Evolutionary conservation across 2,113 vertebrate genomes (phyloP).

Genomic region (Corythoichthys haematopterus): DNA sequence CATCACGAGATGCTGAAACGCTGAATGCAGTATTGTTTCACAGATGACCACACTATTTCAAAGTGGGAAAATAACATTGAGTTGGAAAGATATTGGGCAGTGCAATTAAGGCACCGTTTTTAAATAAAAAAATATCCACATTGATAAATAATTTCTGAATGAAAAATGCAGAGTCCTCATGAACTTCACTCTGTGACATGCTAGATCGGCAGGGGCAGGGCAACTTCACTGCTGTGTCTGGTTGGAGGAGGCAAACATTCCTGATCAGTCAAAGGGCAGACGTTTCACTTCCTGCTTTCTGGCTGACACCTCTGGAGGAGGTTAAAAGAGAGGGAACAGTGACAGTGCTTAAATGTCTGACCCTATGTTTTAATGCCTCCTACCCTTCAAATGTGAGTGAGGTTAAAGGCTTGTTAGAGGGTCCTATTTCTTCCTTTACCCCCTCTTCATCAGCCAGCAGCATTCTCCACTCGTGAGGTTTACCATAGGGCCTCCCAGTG

Average conservation of each 20-base stretch:
- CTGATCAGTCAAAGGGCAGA: conserved; percentile 56
- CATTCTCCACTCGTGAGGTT: neutral
- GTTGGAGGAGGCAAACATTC: conserved; percentile 42
- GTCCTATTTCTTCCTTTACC: neutral
- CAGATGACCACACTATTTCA: neutral
- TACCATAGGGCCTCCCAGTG: conserved; percentile 40
- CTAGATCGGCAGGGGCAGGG: neutral
- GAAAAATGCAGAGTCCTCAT: neutral
- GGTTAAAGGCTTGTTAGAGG: neutral
- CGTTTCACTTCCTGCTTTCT: conserved; percentile 48
- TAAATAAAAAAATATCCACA: too few relatives aligned
- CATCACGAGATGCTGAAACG: neutral
- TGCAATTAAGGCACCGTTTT: too few relatives aligned
- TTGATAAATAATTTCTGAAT: neutral
- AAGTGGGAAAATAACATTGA: too few relatives aligned
- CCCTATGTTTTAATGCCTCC: neutral
- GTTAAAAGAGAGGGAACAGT: conserved; percentile 12
- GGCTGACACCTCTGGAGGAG: conserved; percentile 28
- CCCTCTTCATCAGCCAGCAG: conserved; percentile 9
- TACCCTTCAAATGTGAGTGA: neutral
- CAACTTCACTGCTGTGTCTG: neutral
- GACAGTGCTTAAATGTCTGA: neutral
- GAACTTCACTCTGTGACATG: neutral
- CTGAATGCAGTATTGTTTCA: neutral
- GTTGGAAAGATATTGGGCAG: too few relatives aligned